Evolutionary conservation across 2,113 vertebrate species (phyloP).

Genomic region (Penelope pileata): DNA sequence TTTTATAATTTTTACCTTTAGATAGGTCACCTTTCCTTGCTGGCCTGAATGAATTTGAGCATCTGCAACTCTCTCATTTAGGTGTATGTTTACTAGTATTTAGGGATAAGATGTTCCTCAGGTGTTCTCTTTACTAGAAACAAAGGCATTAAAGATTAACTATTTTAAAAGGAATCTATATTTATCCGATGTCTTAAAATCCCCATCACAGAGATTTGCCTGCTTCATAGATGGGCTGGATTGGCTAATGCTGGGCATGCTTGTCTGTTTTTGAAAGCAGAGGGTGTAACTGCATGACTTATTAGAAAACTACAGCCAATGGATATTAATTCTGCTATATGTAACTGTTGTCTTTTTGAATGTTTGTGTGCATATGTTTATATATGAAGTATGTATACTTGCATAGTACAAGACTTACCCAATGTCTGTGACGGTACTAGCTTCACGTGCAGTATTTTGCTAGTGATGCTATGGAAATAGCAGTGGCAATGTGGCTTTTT

Average conservation of each 20-base stretch:
- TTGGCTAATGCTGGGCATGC: background rate
- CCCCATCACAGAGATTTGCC: background rate
- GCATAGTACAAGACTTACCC: background rate
- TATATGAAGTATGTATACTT: background rate
- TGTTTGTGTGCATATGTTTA: background rate
- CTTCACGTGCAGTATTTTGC: background rate
- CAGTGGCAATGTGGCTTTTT: background rate
- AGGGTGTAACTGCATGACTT: background rate
- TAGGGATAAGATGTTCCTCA: background rate
- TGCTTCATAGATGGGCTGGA: background rate
- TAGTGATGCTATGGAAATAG: background rate
- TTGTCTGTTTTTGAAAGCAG: background rate
- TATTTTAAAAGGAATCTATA: background rate
- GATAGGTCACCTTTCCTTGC: background rate
- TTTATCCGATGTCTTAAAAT: background rate
- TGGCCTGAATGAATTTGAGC: background rate
- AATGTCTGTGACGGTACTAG: background rate
- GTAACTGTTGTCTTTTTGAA: background rate
- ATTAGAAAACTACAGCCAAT: background rate
- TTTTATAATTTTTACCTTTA: background rate
- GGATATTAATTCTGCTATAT: background rate
- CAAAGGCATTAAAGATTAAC: background rate
- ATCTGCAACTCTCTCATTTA: background rate
- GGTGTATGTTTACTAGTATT: background rate
- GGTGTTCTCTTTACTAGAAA: background rate